These are phyloP conservation scores for Todiramphus chloris DNA, from an alignment of 2,113 vertebrate genomes.

Conservation along the genomic window DNA sequence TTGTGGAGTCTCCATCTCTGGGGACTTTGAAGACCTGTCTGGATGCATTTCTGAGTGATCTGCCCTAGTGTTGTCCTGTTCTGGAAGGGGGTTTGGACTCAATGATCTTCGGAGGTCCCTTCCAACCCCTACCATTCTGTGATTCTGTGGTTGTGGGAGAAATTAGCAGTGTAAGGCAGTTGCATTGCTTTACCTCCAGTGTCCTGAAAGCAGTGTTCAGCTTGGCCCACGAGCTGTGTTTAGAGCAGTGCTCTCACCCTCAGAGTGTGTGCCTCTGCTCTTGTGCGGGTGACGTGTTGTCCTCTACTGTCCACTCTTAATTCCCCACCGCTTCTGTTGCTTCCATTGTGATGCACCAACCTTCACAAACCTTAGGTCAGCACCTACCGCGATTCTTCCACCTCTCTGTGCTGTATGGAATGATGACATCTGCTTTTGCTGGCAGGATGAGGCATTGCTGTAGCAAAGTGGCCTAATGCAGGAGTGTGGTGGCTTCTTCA, in stretches of 20 bases:
- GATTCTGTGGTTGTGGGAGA: no score
- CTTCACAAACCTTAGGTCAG: neutral
- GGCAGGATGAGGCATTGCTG: neutral
- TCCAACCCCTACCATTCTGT: no score
- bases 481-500: neutral
- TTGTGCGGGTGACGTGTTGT: neutral
- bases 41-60: no score
- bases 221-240: accelerated
- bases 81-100: no score
- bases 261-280: neutral
- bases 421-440: neutral
- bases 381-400: neutral
- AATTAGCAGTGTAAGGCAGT: neutral
- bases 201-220: neutral
- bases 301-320: neutral
- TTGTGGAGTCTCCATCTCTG: no score
- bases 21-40: no score
- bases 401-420: neutral
- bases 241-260: neutral
- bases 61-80: no score
- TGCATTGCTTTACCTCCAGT: neutral
- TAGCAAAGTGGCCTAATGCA: neutral
- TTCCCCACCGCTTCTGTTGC: neutral
- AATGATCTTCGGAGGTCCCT: no score
- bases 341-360: neutral